Conservation (phyloP, 2,113 vertebrate genomes). For the Platichthys flesus region DNA sequence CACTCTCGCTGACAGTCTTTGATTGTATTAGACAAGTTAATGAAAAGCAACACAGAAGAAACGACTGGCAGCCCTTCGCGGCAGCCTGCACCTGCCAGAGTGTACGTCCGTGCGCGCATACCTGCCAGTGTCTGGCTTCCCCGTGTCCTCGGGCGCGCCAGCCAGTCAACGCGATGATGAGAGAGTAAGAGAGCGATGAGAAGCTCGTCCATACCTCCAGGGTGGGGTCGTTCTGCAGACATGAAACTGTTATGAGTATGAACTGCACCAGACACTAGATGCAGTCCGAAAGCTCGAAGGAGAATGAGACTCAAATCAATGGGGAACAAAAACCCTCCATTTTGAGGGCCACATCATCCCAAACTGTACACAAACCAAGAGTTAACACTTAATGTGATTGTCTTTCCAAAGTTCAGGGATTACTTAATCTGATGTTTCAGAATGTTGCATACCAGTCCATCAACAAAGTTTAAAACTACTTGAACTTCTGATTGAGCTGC, state of each 20-base stretch:
- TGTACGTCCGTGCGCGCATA: slow-evolving; percentile 56
- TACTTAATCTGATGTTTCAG: neutral
- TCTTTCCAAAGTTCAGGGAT: slow-evolving; percentile 22
- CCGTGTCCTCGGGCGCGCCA: slow-evolving; percentile 61
- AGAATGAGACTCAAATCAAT: neutral
- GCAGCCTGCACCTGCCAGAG: slow-evolving; percentile 70
- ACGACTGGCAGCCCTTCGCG: slow-evolving; percentile 45
- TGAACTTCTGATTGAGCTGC: slow-evolving; percentile 6
- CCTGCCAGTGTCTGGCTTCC: slow-evolving; percentile 61
- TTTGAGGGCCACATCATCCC: neutral
- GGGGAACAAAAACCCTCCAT: neutral
- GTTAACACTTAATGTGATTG: neutral
- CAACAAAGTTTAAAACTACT: slow-evolving; percentile 10
- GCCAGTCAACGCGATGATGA: slow-evolving; percentile 67
- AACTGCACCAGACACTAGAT: slow-evolving; percentile 11
- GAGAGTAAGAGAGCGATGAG: slow-evolving; percentile 74
- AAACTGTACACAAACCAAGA: neutral
- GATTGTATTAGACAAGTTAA: slow-evolving; percentile 77
- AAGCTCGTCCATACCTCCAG: slow-evolving; percentile 60
- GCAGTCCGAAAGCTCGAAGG: slow-evolving; percentile 12
- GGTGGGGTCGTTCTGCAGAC: slow-evolving; percentile 45
- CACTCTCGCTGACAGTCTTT: slow-evolving; percentile 74
- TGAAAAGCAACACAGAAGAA: slow-evolving; percentile 75
- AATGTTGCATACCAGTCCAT: slow-evolving; percentile 3
- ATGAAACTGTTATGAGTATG: slow-evolving; percentile 60